Conservation (phyloP, 2,797 vertebrate genomes). For the Melanogrammus aeglefinus region DNA sequence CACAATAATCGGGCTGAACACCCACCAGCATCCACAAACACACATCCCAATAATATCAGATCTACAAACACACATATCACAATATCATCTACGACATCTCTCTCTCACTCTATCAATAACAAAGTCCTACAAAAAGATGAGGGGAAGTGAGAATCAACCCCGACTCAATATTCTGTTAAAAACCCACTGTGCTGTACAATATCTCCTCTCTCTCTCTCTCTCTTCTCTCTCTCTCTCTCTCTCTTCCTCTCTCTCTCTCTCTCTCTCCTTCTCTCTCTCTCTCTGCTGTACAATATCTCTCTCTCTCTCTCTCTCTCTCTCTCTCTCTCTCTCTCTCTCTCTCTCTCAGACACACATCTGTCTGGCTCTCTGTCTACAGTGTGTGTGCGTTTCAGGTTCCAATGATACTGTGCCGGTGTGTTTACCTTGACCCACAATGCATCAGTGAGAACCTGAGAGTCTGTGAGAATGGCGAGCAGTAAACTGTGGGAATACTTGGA, state of each 20-base stretch:
- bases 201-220: not conserved
- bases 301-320: not conserved
- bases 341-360: not conserved
- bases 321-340: not conserved
- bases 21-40: no score
- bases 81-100: not conserved
- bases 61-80: not conserved
- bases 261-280: not conserved
- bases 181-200: no score
- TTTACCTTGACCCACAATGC: slow-evolving; percentile 53
- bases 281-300: no score
- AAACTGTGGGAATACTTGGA: slow-evolving; percentile 44
- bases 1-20: not conserved
- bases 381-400: slow-evolving; percentile 41
- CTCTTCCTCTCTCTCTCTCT: not conserved
- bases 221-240: not conserved
- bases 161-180: no score
- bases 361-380: not conserved
- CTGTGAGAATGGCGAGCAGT: slow-evolving; percentile 25
- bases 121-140: no score
- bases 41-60: not conserved
- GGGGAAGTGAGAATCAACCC: no score
- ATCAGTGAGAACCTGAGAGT: slow-evolving; percentile 53
- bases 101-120: no score
- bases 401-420: slow-evolving; percentile 40